Evolutionary conservation across 2,888 invertebrate species (phyloP).

Genomic region (Eueremaeus valkanovi): DNA sequence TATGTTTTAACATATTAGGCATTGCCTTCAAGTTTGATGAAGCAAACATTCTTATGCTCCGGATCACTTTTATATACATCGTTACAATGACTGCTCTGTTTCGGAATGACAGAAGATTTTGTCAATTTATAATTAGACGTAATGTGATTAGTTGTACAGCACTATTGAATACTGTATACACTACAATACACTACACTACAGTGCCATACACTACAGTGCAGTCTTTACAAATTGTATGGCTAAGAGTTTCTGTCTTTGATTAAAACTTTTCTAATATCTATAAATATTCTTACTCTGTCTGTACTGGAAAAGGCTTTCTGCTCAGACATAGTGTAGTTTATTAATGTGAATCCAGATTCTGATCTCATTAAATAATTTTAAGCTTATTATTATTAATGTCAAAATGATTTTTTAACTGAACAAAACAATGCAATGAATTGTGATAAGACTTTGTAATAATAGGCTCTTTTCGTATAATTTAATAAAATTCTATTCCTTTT

Average conservation of each 20-base stretch:
- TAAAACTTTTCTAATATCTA: not conserved
- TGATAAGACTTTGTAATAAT: not conserved
- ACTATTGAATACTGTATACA: too few relatives aligned
- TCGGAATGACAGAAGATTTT: too few relatives aligned
- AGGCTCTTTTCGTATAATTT: not conserved
- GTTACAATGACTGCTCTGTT: not conserved
- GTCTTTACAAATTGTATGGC: not conserved
- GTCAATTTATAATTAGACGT: conserved; percentile 5
- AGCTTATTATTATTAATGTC: not conserved
- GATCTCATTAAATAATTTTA: not conserved
- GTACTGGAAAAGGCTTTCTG: too few relatives aligned
- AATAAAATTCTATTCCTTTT: not conserved
- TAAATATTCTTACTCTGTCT: too few relatives aligned
- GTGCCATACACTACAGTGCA: too few relatives aligned
- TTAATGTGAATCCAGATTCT: too few relatives aligned
- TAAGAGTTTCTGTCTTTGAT: not conserved
- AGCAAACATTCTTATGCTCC: too few relatives aligned
- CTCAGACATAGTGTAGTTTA: too few relatives aligned
- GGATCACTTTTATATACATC: too few relatives aligned
- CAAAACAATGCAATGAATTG: too few relatives aligned
- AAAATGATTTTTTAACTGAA: not conserved
- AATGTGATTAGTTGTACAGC: too few relatives aligned
- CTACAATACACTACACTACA: too few relatives aligned
- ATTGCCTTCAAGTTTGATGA: not conserved
- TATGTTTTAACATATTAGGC: not conserved